Evolutionary conservation across 1,140 invertebrate genomes (phyloP).

Genomic region (Panonychus citri): DNA sequence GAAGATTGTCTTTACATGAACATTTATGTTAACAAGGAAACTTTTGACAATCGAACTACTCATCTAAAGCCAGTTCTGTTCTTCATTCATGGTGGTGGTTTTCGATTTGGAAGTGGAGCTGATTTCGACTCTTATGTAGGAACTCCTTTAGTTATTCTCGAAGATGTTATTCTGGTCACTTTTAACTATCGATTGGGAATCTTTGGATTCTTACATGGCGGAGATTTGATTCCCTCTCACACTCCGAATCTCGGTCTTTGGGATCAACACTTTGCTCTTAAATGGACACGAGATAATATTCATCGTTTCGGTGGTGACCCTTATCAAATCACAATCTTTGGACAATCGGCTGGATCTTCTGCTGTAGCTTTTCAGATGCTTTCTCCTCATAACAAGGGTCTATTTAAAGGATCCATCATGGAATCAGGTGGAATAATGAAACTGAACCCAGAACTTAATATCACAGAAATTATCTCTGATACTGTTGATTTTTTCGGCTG

Average conservation of each 20-base stretch:
- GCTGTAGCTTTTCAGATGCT: background rate
- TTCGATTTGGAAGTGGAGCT: conserved; percentile 30
- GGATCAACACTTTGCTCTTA: conserved; percentile 24
- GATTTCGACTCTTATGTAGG: conserved; percentile 31
- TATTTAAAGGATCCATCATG: background rate
- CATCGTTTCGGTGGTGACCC: conserved; percentile 26
- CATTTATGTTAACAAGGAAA: conserved; percentile 40
- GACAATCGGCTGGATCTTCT: conserved; percentile 15
- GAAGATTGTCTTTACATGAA: conserved; percentile 85
- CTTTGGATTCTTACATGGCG: conserved; percentile 61
- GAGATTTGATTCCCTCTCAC: conserved; percentile 36
- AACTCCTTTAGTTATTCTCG: conserved; percentile 36
- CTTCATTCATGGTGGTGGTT: conserved; percentile 50
- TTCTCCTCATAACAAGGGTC: background rate
- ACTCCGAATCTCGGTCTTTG: conserved; percentile 16
- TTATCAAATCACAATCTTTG: background rate
- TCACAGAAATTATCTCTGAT: background rate
- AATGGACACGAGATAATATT: conserved; percentile 27
- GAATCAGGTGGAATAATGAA: background rate
- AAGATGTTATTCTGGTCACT: conserved; percentile 40
- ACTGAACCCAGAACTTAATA: background rate
- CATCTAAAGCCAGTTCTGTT: conserved; percentile 37
- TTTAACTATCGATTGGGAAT: conserved; percentile 43
- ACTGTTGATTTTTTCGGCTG: background rate
- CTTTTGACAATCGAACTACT: background rate